A percentile compares a stretch with the other conserved stretches of the same genome.
Conservation (phyloP, 2,797 vertebrate genomes). For the Galagoides demidoff region DNA sequence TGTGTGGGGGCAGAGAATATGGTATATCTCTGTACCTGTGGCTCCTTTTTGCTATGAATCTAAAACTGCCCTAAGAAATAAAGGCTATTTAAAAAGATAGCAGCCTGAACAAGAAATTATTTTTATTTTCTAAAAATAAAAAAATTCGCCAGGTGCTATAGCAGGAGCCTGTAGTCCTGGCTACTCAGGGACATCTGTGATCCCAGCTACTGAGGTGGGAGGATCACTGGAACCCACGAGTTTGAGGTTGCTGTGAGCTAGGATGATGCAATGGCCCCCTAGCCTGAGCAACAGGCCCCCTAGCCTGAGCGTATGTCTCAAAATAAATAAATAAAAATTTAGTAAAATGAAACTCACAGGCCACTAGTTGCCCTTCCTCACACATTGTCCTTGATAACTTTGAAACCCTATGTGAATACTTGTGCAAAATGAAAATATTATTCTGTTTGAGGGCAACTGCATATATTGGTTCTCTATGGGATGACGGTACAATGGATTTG, state of each 20-base stretch:
- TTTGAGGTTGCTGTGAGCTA: no score
- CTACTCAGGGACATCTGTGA: no score
- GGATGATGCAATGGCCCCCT: no score
- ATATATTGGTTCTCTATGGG: neutral
- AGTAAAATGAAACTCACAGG: neutral
- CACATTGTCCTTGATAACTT: neutral
- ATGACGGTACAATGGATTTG: neutral
- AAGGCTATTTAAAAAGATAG: neutral
- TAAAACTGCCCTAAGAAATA: neutral
- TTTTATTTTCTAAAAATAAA: no score
- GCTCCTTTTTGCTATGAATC: neutral
- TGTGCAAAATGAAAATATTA: constrained; percentile 1
- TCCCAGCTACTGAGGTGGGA: no score
- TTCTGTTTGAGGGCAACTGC: neutral
- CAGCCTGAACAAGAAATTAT: no score
- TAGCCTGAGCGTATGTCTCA: no score
- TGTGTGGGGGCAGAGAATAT: no score
- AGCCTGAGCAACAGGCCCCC: no score
- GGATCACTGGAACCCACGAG: no score
- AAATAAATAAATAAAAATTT: neutral
- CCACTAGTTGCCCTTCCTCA: neutral
- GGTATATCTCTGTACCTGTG: neutral
- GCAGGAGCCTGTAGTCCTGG: no score
- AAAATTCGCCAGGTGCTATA: no score
- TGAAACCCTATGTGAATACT: neutral